Percentiles rank a stretch among this genome's conserved stretches.
These are phyloP conservation scores for Heliconius erato DNA, from an alignment of 2,888 invertebrate genomes.

Conservation along the genomic window DNA sequence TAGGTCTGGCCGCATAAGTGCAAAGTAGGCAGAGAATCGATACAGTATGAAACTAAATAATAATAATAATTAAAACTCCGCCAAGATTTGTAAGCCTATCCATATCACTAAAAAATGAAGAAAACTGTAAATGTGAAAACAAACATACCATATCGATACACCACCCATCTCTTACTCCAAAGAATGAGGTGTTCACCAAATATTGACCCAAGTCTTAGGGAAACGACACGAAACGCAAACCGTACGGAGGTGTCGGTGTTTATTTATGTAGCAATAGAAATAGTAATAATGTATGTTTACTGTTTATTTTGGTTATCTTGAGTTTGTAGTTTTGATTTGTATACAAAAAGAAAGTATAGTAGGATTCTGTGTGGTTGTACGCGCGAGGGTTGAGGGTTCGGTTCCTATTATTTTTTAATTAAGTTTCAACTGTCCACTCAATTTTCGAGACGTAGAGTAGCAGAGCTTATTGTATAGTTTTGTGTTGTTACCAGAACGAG, in stretches of 20 bases:
- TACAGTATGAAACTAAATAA: neutral
- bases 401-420: too few relatives aligned
- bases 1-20: too few relatives aligned
- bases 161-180: slow-evolving; percentile 55
- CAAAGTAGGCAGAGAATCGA: too few relatives aligned
- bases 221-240: slow-evolving; percentile 76
- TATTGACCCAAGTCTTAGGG: slow-evolving; percentile 79
- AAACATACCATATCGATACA: slow-evolving; percentile 21
- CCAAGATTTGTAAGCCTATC: neutral
- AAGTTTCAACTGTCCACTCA: too few relatives aligned
- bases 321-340: neutral
- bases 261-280: slow-evolving; percentile 77
- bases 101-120: neutral
- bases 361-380: too few relatives aligned
- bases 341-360: too few relatives aligned
- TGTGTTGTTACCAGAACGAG: too few relatives aligned
- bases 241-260: slow-evolving; percentile 76
- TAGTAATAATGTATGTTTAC: slow-evolving; percentile 61
- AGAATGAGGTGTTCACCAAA: slow-evolving; percentile 76
- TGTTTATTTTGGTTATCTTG: neutral
- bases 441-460: too few relatives aligned
- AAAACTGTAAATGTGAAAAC: neutral
- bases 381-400: too few relatives aligned
- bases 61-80: neutral
- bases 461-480: too few relatives aligned